Conservation (phyloP, 1,140 invertebrate genomes). For the Pseudomyrmex pallidus region DNA sequence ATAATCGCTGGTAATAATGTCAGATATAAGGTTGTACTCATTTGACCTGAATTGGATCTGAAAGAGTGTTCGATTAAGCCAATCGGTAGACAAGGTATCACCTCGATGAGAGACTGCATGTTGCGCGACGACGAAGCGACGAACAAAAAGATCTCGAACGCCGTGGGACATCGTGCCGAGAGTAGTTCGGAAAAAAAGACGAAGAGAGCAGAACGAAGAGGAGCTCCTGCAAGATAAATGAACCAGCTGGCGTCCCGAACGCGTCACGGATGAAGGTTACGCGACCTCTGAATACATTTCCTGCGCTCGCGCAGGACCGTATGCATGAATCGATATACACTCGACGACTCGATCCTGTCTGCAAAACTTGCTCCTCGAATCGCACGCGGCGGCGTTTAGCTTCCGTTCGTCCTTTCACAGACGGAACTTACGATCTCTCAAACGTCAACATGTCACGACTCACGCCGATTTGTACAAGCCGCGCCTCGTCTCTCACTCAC, state of each 20-base stretch:
- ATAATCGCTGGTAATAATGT: slow-evolving; percentile 1
- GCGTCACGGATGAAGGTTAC: slow-evolving; percentile 69
- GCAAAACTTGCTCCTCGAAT: slow-evolving; percentile 46
- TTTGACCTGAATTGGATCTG: slow-evolving; percentile 23
- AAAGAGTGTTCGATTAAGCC: slow-evolving; percentile 13
- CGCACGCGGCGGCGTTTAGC: slow-evolving; percentile 28
- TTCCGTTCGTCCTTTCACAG: slow-evolving; percentile 43
- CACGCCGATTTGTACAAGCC: slow-evolving; percentile 23
- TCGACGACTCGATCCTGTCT: slow-evolving; percentile 42
- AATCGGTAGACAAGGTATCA: slow-evolving; percentile 41
- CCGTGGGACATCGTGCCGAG: slow-evolving; percentile 61
- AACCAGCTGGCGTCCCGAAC: slow-evolving; percentile 68
- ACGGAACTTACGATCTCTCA: slow-evolving; percentile 51
- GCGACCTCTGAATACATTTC: slow-evolving; percentile 73
- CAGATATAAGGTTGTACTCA: not conserved
- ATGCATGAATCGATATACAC: slow-evolving; percentile 66
- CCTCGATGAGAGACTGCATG: slow-evolving; percentile 58
- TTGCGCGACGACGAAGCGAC: slow-evolving; percentile 14
- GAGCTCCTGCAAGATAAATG: slow-evolving; percentile 73
- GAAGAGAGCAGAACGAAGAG: slow-evolving; percentile 55
- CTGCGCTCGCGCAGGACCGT: slow-evolving; percentile 56
- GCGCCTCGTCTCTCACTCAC: not conserved
- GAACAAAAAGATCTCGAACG: slow-evolving; percentile 50
- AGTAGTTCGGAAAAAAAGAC: slow-evolving; percentile 40
- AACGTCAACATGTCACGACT: slow-evolving; percentile 30